phyloP scores from a whole-genome alignment of 2,113 vertebrate species.

The Tor tambroides region DNA sequence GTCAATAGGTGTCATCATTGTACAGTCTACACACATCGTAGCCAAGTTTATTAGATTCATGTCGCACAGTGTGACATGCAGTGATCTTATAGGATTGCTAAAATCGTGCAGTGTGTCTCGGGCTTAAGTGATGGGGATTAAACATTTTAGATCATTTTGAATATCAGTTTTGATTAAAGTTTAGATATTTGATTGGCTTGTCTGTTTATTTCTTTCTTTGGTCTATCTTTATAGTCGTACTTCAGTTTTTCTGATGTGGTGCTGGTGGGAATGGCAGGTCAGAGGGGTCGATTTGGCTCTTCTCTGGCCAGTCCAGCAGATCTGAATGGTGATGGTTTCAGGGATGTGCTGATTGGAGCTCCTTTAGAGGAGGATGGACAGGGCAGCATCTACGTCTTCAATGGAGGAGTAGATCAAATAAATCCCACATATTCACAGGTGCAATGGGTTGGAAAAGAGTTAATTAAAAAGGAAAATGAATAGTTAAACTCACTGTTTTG shows the following conservation, averaged over 20 bases:
- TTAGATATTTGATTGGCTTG: neutral
- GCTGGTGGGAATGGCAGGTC: slow-evolving; percentile 62
- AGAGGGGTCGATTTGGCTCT: slow-evolving; percentile 71
- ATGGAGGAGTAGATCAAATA: slow-evolving; percentile 58
- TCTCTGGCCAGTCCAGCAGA: slow-evolving; percentile 73
- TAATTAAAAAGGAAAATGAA: neutral
- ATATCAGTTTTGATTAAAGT: neutral
- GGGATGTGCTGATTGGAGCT: slow-evolving; percentile 75
- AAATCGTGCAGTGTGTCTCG: no score
- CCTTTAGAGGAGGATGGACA: slow-evolving; percentile 72
- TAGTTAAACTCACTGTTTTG: no score
- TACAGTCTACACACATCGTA: no score
- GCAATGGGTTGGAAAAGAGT: neutral
- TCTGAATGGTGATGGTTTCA: slow-evolving; percentile 66
- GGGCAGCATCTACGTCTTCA: slow-evolving; percentile 77
- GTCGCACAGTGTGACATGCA: no score
- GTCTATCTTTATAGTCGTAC: neutral
- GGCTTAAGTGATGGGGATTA: slow-evolving; percentile 23
- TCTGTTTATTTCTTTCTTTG: neutral
- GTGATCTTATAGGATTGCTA: no score
- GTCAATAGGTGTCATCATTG: no score
- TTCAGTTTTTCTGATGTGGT: neutral
- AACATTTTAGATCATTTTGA: neutral
- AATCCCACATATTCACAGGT: slow-evolving; percentile 69
- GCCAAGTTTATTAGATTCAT: no score